These are phyloP conservation scores for Stegostoma tigrinum DNA, from an alignment of 2,113 vertebrate species.

Conservation along the genomic window DNA sequence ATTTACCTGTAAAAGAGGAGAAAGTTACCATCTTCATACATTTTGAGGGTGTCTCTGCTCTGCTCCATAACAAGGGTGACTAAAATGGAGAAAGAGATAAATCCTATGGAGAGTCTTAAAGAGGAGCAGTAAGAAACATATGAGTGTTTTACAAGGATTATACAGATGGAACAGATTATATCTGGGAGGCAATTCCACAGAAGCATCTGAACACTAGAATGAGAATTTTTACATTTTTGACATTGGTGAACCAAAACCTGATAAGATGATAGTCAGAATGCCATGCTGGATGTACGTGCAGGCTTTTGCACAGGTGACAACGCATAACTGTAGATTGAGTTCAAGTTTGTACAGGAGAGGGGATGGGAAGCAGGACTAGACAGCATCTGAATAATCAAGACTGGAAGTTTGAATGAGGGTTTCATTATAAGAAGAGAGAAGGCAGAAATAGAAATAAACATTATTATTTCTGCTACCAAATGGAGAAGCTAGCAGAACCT, in stretches of 20 bases:
- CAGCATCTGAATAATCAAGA: background rate
- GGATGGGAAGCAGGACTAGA: background rate
- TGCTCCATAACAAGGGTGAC: no score
- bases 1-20: no score
- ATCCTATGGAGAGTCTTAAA: background rate
- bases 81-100: background rate
- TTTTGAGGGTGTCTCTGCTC: no score
- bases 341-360: background rate
- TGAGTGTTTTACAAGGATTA: background rate
- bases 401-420: background rate
- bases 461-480: background rate
- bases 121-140: background rate
- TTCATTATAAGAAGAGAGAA: background rate
- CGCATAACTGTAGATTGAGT: background rate
- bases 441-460: background rate
- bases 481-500: background rate
- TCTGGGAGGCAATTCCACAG: background rate
- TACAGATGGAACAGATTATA: background rate
- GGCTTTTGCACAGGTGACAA: background rate
- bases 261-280: background rate
- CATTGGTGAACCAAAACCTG: background rate
- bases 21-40: no score
- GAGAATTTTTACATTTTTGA: background rate
- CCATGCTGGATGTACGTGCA: background rate
- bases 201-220: background rate